These are phyloP conservation scores for Papilio dardanus DNA, from an alignment of 1,140 invertebrate genomes.

Conservation along the genomic window DNA sequence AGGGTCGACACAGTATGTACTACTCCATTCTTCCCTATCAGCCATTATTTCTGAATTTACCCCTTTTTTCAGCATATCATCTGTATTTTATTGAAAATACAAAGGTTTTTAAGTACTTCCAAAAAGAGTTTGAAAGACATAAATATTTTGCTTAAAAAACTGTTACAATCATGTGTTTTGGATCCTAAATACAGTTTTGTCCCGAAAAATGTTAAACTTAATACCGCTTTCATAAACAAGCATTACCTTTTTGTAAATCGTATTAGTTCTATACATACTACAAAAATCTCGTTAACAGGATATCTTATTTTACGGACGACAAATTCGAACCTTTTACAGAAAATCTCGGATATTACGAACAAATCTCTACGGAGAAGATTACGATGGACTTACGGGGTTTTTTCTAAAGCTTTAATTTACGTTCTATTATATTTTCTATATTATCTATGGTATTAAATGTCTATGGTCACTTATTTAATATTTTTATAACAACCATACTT, in stretches of 20 bases:
- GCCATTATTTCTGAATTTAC: too few species aligned
- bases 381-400: neutral
- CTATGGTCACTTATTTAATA: too few species aligned
- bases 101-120: too few species aligned
- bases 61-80: too few species aligned
- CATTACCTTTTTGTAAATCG: neutral
- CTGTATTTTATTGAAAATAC: too few species aligned
- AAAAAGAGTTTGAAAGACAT: too few species aligned
- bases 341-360: neutral
- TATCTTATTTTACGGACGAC: constrained; percentile 5
- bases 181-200: too few species aligned
- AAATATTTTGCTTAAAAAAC: too few species aligned
- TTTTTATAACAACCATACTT: neutral
- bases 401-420: neutral
- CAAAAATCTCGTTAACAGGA: constrained; percentile 2
- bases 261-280: neutral
- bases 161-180: too few species aligned
- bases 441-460: neutral
- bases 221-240: neutral
- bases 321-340: neutral
- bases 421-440: neutral
- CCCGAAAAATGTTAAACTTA: too few species aligned
- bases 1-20: too few species aligned
- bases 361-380: constrained; percentile 6
- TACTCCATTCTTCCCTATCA: too few species aligned